These are phyloP conservation scores for Erethizon dorsatum DNA, from an alignment of 2,797 vertebrate genomes.

Conservation along the genomic window DNA sequence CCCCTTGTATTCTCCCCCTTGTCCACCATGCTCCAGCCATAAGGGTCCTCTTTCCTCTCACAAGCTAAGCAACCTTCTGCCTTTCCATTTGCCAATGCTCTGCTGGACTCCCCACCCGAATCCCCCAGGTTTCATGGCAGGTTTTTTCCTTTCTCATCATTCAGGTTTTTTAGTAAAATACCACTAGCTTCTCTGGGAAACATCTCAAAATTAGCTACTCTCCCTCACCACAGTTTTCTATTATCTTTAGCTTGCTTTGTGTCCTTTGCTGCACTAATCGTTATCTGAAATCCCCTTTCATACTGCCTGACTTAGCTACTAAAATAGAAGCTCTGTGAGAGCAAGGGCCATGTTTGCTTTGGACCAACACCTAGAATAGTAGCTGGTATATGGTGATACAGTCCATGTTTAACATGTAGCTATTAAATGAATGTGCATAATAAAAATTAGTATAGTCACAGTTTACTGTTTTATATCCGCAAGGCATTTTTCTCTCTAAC, in stretches of 20 bases:
- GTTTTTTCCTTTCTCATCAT: background rate
- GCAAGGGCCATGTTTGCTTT: background rate
- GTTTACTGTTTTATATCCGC: background rate
- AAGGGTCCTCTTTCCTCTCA: background rate
- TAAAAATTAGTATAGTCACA: background rate
- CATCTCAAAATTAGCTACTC: background rate
- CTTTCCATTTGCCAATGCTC: background rate
- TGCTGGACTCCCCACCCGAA: background rate
- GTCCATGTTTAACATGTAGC: background rate
- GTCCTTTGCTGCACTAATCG: background rate
- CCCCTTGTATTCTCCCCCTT: rapidly evolving
- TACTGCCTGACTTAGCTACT: background rate
- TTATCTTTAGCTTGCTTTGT: background rate
- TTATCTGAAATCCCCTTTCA: background rate
- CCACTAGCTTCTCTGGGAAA: background rate
- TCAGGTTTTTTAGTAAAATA: background rate
- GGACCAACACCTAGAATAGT: background rate
- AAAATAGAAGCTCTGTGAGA: background rate
- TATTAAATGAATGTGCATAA: background rate
- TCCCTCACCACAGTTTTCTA: background rate
- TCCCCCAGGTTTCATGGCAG: no score
- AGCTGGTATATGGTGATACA: background rate
- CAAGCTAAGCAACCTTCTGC: background rate
- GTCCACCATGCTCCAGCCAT: background rate
- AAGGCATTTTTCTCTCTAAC: background rate